Percentiles rank a stretch among this genome's conserved stretches.
Evolutionary conservation across 2,888 invertebrate genomes (phyloP).

Genomic region (Diaperis boleti): DNA sequence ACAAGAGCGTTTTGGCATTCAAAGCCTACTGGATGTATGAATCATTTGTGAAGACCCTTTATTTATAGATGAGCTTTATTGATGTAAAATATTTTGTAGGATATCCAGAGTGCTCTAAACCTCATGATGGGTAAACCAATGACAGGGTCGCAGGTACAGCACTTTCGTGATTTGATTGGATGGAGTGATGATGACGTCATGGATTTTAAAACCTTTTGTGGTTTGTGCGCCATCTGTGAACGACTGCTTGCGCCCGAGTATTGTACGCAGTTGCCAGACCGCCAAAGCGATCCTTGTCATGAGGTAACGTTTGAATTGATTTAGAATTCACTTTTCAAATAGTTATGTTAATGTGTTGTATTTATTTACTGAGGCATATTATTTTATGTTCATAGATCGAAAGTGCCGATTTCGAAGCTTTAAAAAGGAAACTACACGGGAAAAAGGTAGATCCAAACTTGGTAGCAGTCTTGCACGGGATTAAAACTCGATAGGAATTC

Average conservation of each 20-base stretch:
- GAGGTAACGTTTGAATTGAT: conserved; percentile 64
- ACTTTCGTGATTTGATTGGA: conserved; percentile 68
- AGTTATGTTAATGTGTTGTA: too few species aligned
- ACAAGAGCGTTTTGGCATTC: too few species aligned
- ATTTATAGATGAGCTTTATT: conserved; percentile 17
- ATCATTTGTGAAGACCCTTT: too few species aligned
- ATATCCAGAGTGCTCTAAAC: conserved; percentile 70
- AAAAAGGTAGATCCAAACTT: conserved; percentile 68
- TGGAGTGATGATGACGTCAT: conserved; percentile 70
- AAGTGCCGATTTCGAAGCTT: conserved; percentile 76
- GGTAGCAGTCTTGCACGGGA: conserved; percentile 67
- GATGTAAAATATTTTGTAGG: conserved; percentile 67
- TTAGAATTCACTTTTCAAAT: too few species aligned
- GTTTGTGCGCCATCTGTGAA: conserved; percentile 82
- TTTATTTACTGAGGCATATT: too few species aligned
- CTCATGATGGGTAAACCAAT: conserved; percentile 77
- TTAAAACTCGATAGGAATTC: conserved; percentile 51
- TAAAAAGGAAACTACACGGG: conserved; percentile 71
- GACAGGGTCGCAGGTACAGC: conserved; percentile 66
- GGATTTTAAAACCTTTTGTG: conserved; percentile 83
- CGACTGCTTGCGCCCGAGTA: conserved; percentile 72
- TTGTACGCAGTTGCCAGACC: conserved; percentile 66
- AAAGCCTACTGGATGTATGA: too few species aligned
- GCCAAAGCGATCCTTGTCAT: conserved; percentile 77
- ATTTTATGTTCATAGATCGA: conserved; percentile 68